A percentile compares a stretch with the other conserved stretches of the same genome.
Conservation (phyloP, 2,113 vertebrate genomes). For the Oenanthe oenanthe region DNA sequence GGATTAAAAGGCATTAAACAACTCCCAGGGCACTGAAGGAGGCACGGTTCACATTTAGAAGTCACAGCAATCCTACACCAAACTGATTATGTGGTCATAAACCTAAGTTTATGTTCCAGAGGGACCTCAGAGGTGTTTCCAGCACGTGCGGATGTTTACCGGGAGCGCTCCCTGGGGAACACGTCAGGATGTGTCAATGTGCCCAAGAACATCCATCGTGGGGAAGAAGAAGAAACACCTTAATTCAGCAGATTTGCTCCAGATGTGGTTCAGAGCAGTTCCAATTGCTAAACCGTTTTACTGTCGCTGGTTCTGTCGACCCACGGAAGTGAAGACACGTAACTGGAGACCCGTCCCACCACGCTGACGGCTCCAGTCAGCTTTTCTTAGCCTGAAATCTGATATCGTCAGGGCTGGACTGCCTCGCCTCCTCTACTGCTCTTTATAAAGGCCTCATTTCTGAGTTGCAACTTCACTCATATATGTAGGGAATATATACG, state of each 20-base stretch:
- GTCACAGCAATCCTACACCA: background rate
- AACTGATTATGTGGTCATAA: background rate
- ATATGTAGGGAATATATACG: too few species aligned
- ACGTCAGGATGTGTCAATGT: background rate
- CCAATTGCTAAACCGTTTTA: background rate
- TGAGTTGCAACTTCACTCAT: background rate
- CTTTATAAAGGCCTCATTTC: background rate
- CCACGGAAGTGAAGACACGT: background rate
- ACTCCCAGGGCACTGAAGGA: background rate
- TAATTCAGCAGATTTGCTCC: background rate
- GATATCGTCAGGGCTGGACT: background rate
- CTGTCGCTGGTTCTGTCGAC: background rate
- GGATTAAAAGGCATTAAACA: background rate
- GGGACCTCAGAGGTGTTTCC: background rate
- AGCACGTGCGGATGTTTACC: background rate
- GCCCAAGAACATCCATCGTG: fast-evolving
- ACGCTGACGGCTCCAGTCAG: fast-evolving
- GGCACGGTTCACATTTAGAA: background rate
- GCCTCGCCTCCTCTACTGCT: background rate
- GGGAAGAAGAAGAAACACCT: background rate
- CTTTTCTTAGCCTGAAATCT: background rate
- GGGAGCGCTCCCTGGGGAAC: background rate
- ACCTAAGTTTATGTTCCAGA: background rate
- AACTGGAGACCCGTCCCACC: background rate
- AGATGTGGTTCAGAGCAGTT: background rate